Evolutionary conservation across 1,140 invertebrate species (phyloP).

Genomic region (Elymnias hypermnestra): DNA sequence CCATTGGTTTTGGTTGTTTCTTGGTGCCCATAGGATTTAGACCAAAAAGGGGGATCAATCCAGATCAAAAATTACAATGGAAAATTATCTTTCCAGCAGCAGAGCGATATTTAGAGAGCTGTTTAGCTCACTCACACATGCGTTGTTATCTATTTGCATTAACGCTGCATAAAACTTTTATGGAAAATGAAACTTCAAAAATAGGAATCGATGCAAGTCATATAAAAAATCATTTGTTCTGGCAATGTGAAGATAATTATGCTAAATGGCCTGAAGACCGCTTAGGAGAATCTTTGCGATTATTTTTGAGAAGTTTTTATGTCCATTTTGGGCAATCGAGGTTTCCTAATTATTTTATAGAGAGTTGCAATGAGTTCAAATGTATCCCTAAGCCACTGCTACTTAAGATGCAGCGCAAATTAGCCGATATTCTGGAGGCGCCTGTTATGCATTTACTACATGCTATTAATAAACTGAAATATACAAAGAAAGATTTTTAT

Average conservation of each 20-base stretch:
- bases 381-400: constrained; percentile 80
- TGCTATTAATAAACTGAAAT: constrained; percentile 80
- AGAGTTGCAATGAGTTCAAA: constrained; percentile 83
- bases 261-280: constrained; percentile 83
- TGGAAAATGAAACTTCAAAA: constrained; percentile 77
- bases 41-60: constrained; percentile 77
- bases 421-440: constrained; percentile 82
- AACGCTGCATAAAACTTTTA: constrained; percentile 81
- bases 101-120: constrained; percentile 83
- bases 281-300: constrained; percentile 80
- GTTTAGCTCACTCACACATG: constrained; percentile 81
- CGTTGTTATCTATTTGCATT: constrained; percentile 81
- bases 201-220: constrained; percentile 80
- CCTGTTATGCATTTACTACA: constrained; percentile 82
- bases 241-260: constrained; percentile 84
- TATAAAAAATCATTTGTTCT: constrained; percentile 86
- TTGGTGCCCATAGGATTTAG: constrained; percentile 81
- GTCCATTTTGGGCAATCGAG: constrained; percentile 70
- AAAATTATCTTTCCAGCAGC: constrained; percentile 83
- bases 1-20: constrained; percentile 81
- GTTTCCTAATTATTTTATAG: constrained; percentile 85
- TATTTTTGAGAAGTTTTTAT: constrained; percentile 79
- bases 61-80: constrained; percentile 82
- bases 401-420: constrained; percentile 78
- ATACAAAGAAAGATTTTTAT: constrained; percentile 79